Base-by-base conservation (phyloP, 92 coral and sea anemone species). In the Phenganax marumi region DNA sequence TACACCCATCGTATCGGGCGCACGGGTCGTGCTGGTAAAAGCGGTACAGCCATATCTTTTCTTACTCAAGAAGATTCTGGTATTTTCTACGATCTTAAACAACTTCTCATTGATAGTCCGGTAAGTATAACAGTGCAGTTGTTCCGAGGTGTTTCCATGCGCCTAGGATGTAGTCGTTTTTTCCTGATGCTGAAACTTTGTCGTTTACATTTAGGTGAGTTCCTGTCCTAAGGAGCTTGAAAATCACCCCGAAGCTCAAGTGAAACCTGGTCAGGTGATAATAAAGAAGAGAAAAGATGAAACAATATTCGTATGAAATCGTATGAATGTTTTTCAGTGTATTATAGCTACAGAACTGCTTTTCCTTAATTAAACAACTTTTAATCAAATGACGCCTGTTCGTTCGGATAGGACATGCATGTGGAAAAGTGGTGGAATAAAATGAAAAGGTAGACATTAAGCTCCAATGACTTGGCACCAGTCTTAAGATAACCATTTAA, bases 1-100 rank as follows among this genome's bases (percentile, higher is more conserved):
- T 93, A 94, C 89, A 92, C 98, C 43, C 97, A 94, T 82, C 98
- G 98, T 87, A 94, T 94, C 62, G 98, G 98, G n/a, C 90, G 98
- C 79, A 95, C 98, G 24, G 98, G 98, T 71, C 92, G 98, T 70
- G 98, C 98, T 11, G 98, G 98, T 18, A 95, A 95, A 80, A 90
- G 93, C 72, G 98, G 98, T 64, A 81, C 89, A 24, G 97, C 98
- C 25, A 85, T 95, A 22, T 58, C 91, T 48, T 92, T 95, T 86
- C 85, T 95, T 57, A 95, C 98, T 47, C 90, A 86, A 80, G 93
- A 91, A 12, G 98, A 95, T 76, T 85, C 92, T 25, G 97, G 85
- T 16, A 89, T 95, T 70, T 95, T 95, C 87, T 95, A 92, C 82
- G 98, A 95, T 56, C 95, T 95, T 52, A 95, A 95, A 73, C 97